Base-by-base conservation (phyloP, 2,797 vertebrate species). In the Nothura maculosa region DNA sequence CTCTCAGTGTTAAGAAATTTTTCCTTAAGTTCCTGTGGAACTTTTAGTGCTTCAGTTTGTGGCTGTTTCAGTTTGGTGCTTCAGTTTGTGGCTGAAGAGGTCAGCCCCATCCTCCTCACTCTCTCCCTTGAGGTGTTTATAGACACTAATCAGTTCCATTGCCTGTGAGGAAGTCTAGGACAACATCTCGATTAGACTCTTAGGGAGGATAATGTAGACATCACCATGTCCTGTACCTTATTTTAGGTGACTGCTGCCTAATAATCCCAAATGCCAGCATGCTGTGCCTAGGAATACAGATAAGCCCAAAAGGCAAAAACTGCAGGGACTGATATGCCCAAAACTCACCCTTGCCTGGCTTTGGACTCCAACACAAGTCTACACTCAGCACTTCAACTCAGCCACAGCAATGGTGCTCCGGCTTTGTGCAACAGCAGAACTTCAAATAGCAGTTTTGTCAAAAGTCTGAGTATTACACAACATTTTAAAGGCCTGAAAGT, bases 371-470 rank as follows among this genome's bases (percentile, higher is more conserved):
- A 69, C 45, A 54, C 6, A 4, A 28, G 25, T 64, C 68, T 0
- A 5, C 42, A 68, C 10, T 22, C 79, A 62, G 45, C 15, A 25
- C 40, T 90, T 87, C 14, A 82, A 3, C 13, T 67, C 64, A 70
- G 61, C 36, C 0, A 0, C 60, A 77, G 45, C 21, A 32, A 14
- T 40, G 0, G 0, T 32, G 55, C 55, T 45, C 48, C 58, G 13
- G 14, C 27, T n/a, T 5, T 2, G 7, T 10, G 17, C 28, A 67
- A 78, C 82, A 69, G 55, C 43, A 70, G 73, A 60, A 7, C 36
- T 73, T 82, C 16, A 32, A 80, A 75, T 20, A 67, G 25, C 38
- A 80, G 4, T 10, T 81, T 74, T 78, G 47, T 28, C 66, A 77
- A 25, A 70, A 92, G 20, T 18, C n/a, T 70, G 81, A 74, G 47